These are phyloP conservation scores for Nomada flava DNA, from an alignment of 2,888 invertebrate species.

Conservation along the genomic window DNA sequence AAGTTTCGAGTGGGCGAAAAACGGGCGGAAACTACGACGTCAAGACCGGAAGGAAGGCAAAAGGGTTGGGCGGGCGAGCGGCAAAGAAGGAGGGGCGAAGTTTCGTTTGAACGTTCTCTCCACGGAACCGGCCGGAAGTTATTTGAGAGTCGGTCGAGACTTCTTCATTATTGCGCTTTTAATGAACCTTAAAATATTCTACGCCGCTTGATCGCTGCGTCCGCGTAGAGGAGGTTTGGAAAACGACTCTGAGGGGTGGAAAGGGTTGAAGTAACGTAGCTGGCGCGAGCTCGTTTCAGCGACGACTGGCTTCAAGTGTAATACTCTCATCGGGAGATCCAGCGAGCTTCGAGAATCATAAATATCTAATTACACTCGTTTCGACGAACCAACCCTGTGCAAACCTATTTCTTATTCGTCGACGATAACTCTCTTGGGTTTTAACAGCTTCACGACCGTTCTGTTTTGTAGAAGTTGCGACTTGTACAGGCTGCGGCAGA, in stretches of 20 bases:
- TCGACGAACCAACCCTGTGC: slow-evolving; percentile 17
- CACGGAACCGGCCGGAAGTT: slow-evolving; percentile 56
- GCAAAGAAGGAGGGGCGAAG: slow-evolving; percentile 1
- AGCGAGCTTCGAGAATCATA: slow-evolving; percentile 62
- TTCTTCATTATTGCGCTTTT: slow-evolving; percentile 77
- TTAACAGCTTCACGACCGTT: neutral
- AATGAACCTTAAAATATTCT: slow-evolving; percentile 78
- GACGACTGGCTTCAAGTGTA: slow-evolving; percentile 62
- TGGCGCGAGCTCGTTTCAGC: slow-evolving; percentile 6
- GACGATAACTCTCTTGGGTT: neutral
- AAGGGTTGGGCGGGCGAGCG: slow-evolving; percentile 1
- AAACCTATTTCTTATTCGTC: neutral
- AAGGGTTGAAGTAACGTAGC: neutral
- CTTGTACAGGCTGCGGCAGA: neutral
- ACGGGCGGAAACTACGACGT: slow-evolving; percentile 28
- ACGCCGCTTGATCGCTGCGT: slow-evolving; percentile 43
- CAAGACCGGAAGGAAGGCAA: slow-evolving; percentile 6
- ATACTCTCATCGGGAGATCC: slow-evolving; percentile 61
- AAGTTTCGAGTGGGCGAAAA: slow-evolving; percentile 64
- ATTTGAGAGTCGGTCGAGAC: slow-evolving; percentile 59
- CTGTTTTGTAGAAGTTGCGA: neutral
- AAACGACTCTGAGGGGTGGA: neutral
- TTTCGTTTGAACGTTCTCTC: slow-evolving; percentile 45
- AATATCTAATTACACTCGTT: slow-evolving; percentile 73
- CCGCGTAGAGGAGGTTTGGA: slow-evolving; percentile 4